Base-by-base conservation (phyloP, 2,888 invertebrate genomes). In the Drosophila neoperkinsi region DNA sequence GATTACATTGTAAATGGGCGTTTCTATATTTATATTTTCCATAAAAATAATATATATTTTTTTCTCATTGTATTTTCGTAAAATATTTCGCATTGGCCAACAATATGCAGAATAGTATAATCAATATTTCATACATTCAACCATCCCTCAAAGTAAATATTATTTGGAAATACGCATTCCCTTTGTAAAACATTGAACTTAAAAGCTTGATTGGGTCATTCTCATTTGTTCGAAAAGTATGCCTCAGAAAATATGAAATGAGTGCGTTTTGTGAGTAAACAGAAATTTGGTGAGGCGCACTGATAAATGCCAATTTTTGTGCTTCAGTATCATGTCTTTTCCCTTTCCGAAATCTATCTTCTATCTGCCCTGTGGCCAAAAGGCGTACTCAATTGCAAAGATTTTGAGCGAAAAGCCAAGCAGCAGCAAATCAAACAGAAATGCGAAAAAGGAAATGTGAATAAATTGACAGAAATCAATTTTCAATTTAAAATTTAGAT, bases 401-500 rank as follows among this genome's bases (percentile, higher is more conserved):
- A 78, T 74, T 68, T 74, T 65, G 79, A 72, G 72, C 84, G 76
- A 25, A 25, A 7, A 25, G 25, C 25, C 62, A 36, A 62, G 58
- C 55, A 53, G 33, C 46, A 59, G 60, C 59, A 81, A 83, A 84
- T 74, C 76, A 81, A 77, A 74, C 67, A 51, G 25, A 52, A 67
- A 46, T 46, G 9, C 16, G 25, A 28, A 61, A 61, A 51, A 58
- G 31, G 41, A 63, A 56, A 60, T 49, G 58, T 53, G 57, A 73
- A 55, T 71, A 76, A 73, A 76, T 84, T 82, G 77, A 79, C 65
- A 79, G 84, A 86, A 86, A 88, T 88, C 86, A 87, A 88, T 87
- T 87, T 88, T 84, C 86, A 86, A 87, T 88, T 82, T 86, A 79
- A 84, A 86, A 86, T 86, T 82, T 84, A 88, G 84, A 86, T 86